Evolutionary conservation across 2,797 vertebrate species (phyloP).

Genomic region (Emydoidea blandingii): DNA sequence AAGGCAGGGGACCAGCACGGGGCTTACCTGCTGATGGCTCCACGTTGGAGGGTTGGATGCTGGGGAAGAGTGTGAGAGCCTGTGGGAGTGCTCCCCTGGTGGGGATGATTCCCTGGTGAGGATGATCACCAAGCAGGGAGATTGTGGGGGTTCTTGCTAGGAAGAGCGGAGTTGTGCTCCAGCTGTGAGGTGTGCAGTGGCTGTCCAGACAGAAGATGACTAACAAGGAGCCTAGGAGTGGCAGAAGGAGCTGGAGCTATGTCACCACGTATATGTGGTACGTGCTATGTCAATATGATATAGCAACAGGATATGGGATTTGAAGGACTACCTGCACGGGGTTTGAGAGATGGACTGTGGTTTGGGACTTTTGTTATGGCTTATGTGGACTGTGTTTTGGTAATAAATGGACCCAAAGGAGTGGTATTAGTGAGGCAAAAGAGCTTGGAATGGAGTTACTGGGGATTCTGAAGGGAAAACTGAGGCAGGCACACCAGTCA

Average conservation of each 20-base stretch:
- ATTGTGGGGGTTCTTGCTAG: not conserved
- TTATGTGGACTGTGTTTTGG: not conserved
- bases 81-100: not conserved
- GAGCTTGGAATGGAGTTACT: not conserved
- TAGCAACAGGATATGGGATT: not conserved
- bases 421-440: not conserved
- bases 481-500: not conserved
- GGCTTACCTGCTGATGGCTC: not conserved
- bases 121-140: not conserved
- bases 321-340: not conserved
- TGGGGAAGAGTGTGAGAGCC: not conserved
- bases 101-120: not conserved
- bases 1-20: not conserved
- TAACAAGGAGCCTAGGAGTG: not conserved
- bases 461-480: not conserved
- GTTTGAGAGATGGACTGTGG: not conserved
- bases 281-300: not conserved
- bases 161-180: not conserved
- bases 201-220: not conserved
- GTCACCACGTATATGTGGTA: not conserved
- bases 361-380: not conserved
- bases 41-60: not conserved
- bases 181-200: not conserved
- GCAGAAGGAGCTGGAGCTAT: not conserved
- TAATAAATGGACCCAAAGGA: not conserved